Percentiles rank a stretch among this genome's conserved stretches.
Evolutionary conservation across 2,888 invertebrate genomes (phyloP).

Genomic region (Toxonevra muliebris): DNA sequence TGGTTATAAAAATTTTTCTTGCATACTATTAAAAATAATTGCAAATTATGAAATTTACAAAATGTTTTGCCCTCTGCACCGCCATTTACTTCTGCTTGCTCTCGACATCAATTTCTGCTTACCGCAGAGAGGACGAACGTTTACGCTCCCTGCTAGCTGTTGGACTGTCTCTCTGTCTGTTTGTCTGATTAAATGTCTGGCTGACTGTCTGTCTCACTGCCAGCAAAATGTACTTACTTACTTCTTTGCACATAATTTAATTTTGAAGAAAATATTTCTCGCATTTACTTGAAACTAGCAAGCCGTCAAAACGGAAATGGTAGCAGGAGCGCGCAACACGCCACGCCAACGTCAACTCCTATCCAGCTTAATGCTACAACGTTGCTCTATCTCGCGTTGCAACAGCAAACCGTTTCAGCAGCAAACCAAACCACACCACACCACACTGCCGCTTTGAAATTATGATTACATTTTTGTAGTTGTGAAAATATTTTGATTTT

Average conservation of each 20-base stretch:
- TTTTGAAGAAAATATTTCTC: neutral
- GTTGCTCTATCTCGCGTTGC: too few relatives aligned
- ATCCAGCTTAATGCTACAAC: too few relatives aligned
- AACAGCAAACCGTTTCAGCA: neutral
- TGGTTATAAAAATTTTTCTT: too few relatives aligned
- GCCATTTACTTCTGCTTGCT: too few relatives aligned
- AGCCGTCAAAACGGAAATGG: neutral
- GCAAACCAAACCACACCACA: neutral
- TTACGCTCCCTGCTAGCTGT: too few relatives aligned
- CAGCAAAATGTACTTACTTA: neutral
- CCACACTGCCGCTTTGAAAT: neutral
- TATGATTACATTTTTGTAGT: slow-evolving; percentile 15
- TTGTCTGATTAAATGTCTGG: neutral
- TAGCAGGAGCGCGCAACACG: neutral
- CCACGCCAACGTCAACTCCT: neutral
- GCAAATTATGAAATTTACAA: too few relatives aligned
- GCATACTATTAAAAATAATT: too few relatives aligned
- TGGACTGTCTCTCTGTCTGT: neutral
- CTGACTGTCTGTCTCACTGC: neutral
- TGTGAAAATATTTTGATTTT: slow-evolving; percentile 17
- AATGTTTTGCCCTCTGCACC: too few relatives aligned
- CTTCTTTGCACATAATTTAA: slow-evolving; percentile 9
- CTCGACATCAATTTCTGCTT: too few relatives aligned
- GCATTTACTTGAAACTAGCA: too few relatives aligned
- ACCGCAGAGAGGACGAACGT: too few relatives aligned